Evolutionary conservation across 2,797 vertebrate species (phyloP), one percentile per base, ranked within the genome.

Genomic region (Huso huso): DNA sequence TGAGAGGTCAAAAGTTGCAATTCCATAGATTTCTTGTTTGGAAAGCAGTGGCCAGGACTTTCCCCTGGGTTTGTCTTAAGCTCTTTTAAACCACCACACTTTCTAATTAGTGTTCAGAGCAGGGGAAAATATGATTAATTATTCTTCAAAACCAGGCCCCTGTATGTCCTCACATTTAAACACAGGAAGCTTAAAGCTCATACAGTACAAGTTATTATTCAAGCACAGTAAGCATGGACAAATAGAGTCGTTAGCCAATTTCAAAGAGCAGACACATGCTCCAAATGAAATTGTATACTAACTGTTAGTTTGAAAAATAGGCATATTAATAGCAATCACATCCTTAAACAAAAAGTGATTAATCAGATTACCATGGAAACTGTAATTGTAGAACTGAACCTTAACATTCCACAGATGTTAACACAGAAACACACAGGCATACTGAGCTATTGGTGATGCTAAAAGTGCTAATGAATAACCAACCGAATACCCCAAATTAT

Each of bases 321-420:
- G 51, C 62, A 66, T 53, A 61, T 65, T 11, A 63, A 77, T 79
- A 79, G 83, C 79, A 75, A 75, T 71, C 69, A 49, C 66, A 73
- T 78, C 79, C 76, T 68, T 63, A 81, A 84, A 4, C 12, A 58
- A 58, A 62, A 37, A 62, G 18, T 15, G 67, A 69, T 65, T 70
- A 74, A 76, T 74, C 67, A 67, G 72, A 87, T 88, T 13, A 70
- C 83, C 82, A 87, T 90, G 86, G 83, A 86, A 83, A 88, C 84
- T 76, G 72, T 83, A 86, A 89, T 86, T 83, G 84, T 76, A 71
- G 79, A 79, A 70, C 68, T 62, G 66, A 67, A 37, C 66, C 49
- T 67, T 51, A 11, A 8, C 13, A 11, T 67, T 57, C 62, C 83
- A 71, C 79, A 79, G 81, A 87, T 84, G 76, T 70, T 73, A 82